Percentiles rank a stretch among this genome's conserved stretches.
These are phyloP conservation scores for Galerucella pusilla DNA, from an alignment of 2,888 invertebrate genomes.

Conservation along the genomic window DNA sequence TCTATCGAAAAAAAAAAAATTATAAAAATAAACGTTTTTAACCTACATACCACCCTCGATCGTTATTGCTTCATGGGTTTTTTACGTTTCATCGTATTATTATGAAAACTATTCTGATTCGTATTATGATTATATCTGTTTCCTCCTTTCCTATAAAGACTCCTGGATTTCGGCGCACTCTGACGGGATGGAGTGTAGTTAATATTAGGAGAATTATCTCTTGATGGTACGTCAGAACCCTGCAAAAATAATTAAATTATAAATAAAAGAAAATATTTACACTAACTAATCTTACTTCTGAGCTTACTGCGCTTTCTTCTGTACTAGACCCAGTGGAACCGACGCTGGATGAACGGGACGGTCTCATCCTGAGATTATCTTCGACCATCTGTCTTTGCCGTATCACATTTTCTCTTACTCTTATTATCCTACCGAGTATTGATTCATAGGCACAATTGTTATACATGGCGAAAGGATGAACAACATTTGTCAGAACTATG, in stretches of 20 bases:
- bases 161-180: slow-evolving; percentile 40
- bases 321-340: slow-evolving; percentile 62
- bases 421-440: slow-evolving; percentile 90
- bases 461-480: slow-evolving; percentile 68
- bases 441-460: slow-evolving; percentile 70
- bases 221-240: slow-evolving; percentile 62
- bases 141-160: slow-evolving; percentile 40
- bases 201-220: slow-evolving; percentile 63
- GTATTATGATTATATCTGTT: slow-evolving; percentile 46
- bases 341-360: slow-evolving; percentile 61
- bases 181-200: slow-evolving; percentile 52
- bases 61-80: slow-evolving; percentile 54
- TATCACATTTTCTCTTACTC: slow-evolving; percentile 92
- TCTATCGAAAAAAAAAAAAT: slow-evolving; percentile 26
- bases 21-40: slow-evolving; percentile 16
- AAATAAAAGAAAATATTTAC: neutral
- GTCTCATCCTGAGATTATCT: slow-evolving; percentile 61
- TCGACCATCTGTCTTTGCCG: slow-evolving; percentile 77
- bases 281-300: slow-evolving; percentile 56
- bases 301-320: slow-evolving; percentile 62
- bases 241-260: slow-evolving; percentile 39
- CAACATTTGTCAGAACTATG: slow-evolving; percentile 82
- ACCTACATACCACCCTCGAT: slow-evolving; percentile 22
- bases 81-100: slow-evolving; percentile 52
- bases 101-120: slow-evolving; percentile 45